Conservation (phyloP, 2,113 vertebrate genomes). For the Canis aureus region DNA sequence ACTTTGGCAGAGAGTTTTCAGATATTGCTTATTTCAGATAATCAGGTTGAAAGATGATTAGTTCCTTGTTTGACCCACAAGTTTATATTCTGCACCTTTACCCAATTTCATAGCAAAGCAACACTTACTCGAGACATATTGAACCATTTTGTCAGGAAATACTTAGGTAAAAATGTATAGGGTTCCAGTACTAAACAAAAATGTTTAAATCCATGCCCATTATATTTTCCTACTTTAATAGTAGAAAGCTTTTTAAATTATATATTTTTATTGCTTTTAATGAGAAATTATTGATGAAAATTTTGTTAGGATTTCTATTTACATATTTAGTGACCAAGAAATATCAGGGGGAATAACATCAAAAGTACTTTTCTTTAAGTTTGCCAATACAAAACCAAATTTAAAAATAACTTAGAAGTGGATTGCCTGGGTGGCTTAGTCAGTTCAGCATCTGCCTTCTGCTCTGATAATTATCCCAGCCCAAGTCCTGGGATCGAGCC, state of each 20-base stretch:
- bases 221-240: not conserved
- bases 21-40: not conserved
- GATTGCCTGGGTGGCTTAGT: not conserved
- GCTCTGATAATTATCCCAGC: not conserved
- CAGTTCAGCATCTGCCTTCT: not conserved
- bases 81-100: not conserved
- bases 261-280: not conserved
- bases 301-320: not conserved
- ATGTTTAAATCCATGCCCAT: not conserved
- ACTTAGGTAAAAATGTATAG: not conserved
- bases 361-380: not conserved
- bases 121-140: not conserved
- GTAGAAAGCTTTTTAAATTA: not conserved
- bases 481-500: not conserved
- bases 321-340: not conserved
- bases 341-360: not conserved
- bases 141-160: not conserved
- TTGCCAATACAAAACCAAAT: constrained; percentile 18
- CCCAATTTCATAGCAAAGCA: not conserved
- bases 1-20: not conserved
- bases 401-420: not conserved
- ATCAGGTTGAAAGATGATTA: not conserved
- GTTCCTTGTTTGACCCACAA: not conserved
- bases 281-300: not conserved
- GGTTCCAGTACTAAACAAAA: not conserved